Evolutionary conservation across 2,888 invertebrate genomes (phyloP).

Genomic region (Ditula angustiorana): DNA sequence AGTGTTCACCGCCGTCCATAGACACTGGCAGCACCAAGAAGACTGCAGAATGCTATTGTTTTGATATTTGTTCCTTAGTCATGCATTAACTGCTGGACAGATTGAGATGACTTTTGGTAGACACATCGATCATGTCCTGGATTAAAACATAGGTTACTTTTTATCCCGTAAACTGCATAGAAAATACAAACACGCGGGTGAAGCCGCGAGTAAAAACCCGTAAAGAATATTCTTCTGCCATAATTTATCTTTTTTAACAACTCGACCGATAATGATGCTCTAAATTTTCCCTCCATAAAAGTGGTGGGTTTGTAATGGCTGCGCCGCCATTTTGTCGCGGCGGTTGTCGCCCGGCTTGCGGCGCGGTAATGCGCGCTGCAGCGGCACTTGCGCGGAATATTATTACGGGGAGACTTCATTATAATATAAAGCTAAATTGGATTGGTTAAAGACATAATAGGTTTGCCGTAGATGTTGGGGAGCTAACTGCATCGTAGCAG

Average conservation of each 20-base stretch:
- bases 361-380: constrained; percentile 18
- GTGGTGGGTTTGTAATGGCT: too few relatives aligned
- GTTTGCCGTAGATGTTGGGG: neutral
- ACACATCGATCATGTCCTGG: too few relatives aligned
- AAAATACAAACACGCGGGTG: too few relatives aligned
- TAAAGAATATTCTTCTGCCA: neutral
- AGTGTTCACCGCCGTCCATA: too few relatives aligned
- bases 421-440: constrained; percentile 7
- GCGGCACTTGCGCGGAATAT: neutral
- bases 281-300: neutral
- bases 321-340: constrained; percentile 1
- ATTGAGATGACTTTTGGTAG: too few relatives aligned
- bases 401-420: constrained; percentile 11
- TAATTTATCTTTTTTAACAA: neutral
- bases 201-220: neutral
- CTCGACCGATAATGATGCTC: neutral
- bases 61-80: too few relatives aligned
- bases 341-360: neutral
- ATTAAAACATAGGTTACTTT: too few relatives aligned
- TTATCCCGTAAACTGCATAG: too few relatives aligned
- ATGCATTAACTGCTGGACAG: too few relatives aligned
- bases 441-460: neutral
- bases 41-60: too few relatives aligned
- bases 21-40: too few relatives aligned
- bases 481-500: neutral